A percentile compares a stretch with the other conserved stretches of the same genome.
phyloP scores from a whole-genome alignment of 1,140 invertebrate species.

The Cydia fagiglandana region DNA sequence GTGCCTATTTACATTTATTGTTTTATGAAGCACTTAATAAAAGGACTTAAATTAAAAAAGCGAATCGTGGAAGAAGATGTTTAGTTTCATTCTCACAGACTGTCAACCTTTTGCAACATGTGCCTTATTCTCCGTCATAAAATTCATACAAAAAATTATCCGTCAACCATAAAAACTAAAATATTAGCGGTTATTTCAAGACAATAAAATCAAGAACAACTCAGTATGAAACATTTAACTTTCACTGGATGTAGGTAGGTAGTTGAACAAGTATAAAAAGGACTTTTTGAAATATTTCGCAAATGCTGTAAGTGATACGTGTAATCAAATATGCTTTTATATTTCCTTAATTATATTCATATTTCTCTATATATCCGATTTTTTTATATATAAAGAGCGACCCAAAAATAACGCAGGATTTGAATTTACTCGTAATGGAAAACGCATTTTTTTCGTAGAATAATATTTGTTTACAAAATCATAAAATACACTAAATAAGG shows the following conservation, averaged over 20 bases:
- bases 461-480: too few relatives aligned
- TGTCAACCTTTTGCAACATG: not conserved
- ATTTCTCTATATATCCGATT: too few relatives aligned
- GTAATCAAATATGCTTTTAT: not conserved
- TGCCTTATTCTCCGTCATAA: constrained; percentile 8
- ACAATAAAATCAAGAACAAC: constrained; percentile 31
- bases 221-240: constrained; percentile 7
- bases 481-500: too few relatives aligned
- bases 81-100: not conserved
- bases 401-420: too few relatives aligned
- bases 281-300: not conserved
- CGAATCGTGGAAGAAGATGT: not conserved
- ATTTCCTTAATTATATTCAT: too few relatives aligned
- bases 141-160: constrained; percentile 28
- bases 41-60: not conserved
- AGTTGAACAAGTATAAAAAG: not conserved
- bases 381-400: too few relatives aligned
- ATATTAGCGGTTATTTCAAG: constrained; percentile 25
- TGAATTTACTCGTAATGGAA: too few relatives aligned
- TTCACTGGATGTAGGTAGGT: constrained; percentile 9
- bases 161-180: not conserved
- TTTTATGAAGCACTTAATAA: not conserved
- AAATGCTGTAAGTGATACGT: not conserved
- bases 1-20: not conserved
- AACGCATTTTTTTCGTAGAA: too few relatives aligned